Evolutionary conservation across 2,113 vertebrate genomes (phyloP).

Genomic region (Pan paniscus): DNA sequence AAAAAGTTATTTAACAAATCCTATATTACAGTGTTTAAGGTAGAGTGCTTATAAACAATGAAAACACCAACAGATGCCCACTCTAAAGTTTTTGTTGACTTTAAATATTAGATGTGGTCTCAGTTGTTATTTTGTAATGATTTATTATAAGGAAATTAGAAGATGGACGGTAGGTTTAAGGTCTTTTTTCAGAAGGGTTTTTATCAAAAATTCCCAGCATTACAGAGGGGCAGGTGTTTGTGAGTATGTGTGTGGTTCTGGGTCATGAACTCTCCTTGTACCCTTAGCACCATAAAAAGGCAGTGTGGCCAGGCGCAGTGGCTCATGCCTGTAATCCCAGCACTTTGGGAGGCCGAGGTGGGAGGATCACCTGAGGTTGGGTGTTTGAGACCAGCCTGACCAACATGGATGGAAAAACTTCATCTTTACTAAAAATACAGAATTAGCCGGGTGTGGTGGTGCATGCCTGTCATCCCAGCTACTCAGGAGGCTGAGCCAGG

Average conservation of each 20-base stretch:
- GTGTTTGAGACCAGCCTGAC: too few species aligned
- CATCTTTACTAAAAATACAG: too few species aligned
- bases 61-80: background rate
- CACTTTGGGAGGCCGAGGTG: too few species aligned
- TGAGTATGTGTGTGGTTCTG: background rate
- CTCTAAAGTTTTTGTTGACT: slow-evolving; percentile 40
- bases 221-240: background rate
- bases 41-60: background rate
- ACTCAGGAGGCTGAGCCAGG: too few species aligned
- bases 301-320: background rate
- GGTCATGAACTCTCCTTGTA: background rate
- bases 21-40: slow-evolving; percentile 22
- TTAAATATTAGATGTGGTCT: slow-evolving; percentile 13
- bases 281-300: background rate
- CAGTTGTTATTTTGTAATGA: slow-evolving; percentile 38
- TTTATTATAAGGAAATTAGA: slow-evolving; percentile 36
- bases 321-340: background rate
- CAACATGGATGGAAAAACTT: too few species aligned
- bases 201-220: slow-evolving; percentile 7
- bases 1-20: slow-evolving; percentile 15
- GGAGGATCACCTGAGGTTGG: too few species aligned
- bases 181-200: slow-evolving; percentile 18
- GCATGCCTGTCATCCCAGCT: too few species aligned
- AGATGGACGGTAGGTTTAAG: slow-evolving; percentile 38
- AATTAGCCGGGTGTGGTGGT: too few species aligned